phyloP scores from a whole-genome alignment of 2,888 invertebrate genomes.

The Drosophila mulleri region DNA sequence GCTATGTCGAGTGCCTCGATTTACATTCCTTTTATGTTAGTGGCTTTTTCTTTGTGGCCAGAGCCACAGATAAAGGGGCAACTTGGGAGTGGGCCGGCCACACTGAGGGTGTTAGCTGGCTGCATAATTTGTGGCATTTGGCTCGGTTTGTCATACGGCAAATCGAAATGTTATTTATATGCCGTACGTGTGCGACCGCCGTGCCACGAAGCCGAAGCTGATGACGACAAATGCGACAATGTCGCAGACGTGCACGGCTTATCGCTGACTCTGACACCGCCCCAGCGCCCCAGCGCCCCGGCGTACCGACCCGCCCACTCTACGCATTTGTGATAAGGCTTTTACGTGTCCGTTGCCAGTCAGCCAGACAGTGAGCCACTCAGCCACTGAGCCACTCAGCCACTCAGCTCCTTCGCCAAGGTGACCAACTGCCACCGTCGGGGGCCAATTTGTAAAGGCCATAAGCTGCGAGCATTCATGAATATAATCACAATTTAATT shows the following conservation, averaged over 20 bases:
- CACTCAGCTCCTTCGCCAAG: constrained; percentile 10
- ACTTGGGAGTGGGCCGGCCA: too few species aligned
- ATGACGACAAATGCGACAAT: constrained; percentile 77
- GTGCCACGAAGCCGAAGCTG: constrained; percentile 41
- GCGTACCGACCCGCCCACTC: background rate
- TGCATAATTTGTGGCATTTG: constrained; percentile 75
- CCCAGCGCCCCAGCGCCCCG: too few species aligned
- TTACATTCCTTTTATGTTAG: constrained; percentile 54
- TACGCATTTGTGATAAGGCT: constrained; percentile 64
- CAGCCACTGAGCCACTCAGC: background rate
- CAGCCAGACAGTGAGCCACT: background rate
- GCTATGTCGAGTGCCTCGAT: constrained; percentile 53
- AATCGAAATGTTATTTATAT: constrained; percentile 79
- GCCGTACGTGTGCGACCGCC: constrained; percentile 69
- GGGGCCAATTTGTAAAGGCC: constrained; percentile 7
- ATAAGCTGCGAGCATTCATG: constrained; percentile 1
- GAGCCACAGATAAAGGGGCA: constrained; percentile 1
- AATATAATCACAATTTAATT: constrained; percentile 40
- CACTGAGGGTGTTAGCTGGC: constrained; percentile 9
- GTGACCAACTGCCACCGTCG: constrained; percentile 14
- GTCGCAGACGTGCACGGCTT: constrained; percentile 73
- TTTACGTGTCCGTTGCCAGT: constrained; percentile 61
- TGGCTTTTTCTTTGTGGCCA: constrained; percentile 1
- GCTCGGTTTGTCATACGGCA: constrained; percentile 76
- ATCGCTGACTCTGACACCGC: constrained; percentile 46